Percentiles rank a stretch among this genome's conserved stretches.
phyloP scores from a whole-genome alignment of 2,113 vertebrate species.

The Vombatus ursinus region DNA sequence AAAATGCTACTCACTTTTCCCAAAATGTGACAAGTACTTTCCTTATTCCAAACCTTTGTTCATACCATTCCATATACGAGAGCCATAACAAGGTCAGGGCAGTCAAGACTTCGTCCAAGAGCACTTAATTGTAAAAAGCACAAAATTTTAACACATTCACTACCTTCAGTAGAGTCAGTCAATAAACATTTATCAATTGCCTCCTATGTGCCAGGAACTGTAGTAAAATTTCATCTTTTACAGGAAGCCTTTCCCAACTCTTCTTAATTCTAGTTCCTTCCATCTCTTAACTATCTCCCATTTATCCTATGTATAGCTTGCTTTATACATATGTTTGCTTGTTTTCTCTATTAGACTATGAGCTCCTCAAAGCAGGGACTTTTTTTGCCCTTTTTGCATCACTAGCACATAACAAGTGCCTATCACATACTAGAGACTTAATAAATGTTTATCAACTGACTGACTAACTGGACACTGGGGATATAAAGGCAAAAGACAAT shows the following conservation, averaged over 20 bases:
- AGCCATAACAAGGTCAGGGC: background rate
- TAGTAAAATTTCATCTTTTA: background rate
- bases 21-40: background rate
- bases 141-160: background rate
- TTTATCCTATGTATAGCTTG: background rate
- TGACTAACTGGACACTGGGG: background rate
- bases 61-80: background rate
- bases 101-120: background rate
- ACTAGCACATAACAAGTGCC: background rate
- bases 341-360: background rate
- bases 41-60: background rate
- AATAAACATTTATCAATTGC: background rate
- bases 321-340: background rate
- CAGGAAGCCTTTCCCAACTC: background rate
- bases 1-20: background rate
- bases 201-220: background rate
- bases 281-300: background rate
- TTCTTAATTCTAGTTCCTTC: background rate
- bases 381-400: background rate
- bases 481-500: background rate
- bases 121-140: background rate
- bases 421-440: background rate
- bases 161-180: background rate
- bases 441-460: background rate
- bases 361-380: background rate